phyloP scores from a whole-genome alignment of 2,888 invertebrate species.

The Eupithecia centaureata region DNA sequence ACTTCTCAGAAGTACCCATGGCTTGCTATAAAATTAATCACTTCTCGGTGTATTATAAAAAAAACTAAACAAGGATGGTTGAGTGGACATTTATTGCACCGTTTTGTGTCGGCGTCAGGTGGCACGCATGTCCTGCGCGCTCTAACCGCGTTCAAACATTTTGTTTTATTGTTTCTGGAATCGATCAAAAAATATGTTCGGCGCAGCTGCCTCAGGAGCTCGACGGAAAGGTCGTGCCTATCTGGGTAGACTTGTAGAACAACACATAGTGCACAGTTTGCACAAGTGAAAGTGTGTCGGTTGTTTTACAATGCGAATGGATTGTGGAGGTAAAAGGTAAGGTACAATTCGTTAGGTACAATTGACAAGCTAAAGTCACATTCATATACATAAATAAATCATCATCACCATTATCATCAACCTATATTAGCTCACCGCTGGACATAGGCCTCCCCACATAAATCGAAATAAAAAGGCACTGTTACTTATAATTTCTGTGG shows the following conservation, averaged over 20 bases:
- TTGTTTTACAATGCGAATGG: neutral
- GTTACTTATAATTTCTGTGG: too few relatives aligned
- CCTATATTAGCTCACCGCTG: too few relatives aligned
- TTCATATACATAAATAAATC: too few relatives aligned
- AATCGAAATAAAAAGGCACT: too few relatives aligned
- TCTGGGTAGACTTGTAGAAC: neutral
- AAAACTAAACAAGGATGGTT: conserved; percentile 11
- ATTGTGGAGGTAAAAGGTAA: neutral
- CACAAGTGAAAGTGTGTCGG: neutral
- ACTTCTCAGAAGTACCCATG: neutral
- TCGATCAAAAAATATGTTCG: neutral
- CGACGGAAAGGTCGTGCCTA: neutral
- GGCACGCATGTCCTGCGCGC: conserved; percentile 10
- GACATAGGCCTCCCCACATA: too few relatives aligned
- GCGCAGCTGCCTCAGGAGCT: conserved; percentile 11
- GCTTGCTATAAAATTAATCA: conserved; percentile 4
- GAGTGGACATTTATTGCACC: conserved; percentile 22
- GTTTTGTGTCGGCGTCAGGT: conserved; percentile 16
- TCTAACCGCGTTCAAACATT: conserved; percentile 13
- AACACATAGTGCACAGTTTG: neutral
- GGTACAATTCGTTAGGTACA: neutral
- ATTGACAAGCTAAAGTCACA: too few relatives aligned
- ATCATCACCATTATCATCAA: too few relatives aligned
- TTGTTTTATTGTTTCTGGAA: conserved; percentile 23
- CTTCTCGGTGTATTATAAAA: conserved; percentile 7